Evolutionary conservation across 1,140 invertebrate species (phyloP), one percentile per base, ranked within the genome.

Genomic region (Drosophila kanapiae): DNA sequence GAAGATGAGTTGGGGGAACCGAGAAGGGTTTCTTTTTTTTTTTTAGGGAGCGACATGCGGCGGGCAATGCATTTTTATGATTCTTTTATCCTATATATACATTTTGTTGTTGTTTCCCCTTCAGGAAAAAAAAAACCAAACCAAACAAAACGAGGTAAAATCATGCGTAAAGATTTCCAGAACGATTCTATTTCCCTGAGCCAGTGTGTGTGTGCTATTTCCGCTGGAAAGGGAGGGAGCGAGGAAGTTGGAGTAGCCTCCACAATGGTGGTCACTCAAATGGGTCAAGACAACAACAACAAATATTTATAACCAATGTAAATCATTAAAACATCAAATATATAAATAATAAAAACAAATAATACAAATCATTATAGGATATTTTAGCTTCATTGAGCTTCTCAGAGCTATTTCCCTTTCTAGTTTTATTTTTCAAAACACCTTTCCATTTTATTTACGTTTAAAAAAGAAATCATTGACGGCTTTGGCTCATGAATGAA

Each of bases 151-250:
- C 81, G 75, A 65, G 56, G 83, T 74, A 86, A 87, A 84, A 88
- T 87, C 83, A 87, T 87, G 80, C 83, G 84, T 87, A 84, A 80
- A 87, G 77, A 86, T 86, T 72, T 60, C 16, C 78, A 79, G 64
- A 79, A 82, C 71, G 75, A 64, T 58, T 75, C 43, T 70, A 58
- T 64, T 43, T 43, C 58, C 13, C 58, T 53, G 37, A 35, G 63
- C 45, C 42, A 48, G 40, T 47, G 43, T 23, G 18, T 54, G 58
- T 64, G 42, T 74, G 80, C 84, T 84, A 88, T 76, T 88, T 88
- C 80, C 84, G 84, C 76, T 84, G 75, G 72, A 80, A 38, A 29
- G 45, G 10, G 3, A 56, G 6, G 37, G 37, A 58, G 37, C 7
- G 11, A 64, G 74, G 60, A 45, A 64, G 67, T 69, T 40, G 58